phyloP scores from a whole-genome alignment of 1,140 invertebrate genomes.

The Penaeus chinensis region DNA sequence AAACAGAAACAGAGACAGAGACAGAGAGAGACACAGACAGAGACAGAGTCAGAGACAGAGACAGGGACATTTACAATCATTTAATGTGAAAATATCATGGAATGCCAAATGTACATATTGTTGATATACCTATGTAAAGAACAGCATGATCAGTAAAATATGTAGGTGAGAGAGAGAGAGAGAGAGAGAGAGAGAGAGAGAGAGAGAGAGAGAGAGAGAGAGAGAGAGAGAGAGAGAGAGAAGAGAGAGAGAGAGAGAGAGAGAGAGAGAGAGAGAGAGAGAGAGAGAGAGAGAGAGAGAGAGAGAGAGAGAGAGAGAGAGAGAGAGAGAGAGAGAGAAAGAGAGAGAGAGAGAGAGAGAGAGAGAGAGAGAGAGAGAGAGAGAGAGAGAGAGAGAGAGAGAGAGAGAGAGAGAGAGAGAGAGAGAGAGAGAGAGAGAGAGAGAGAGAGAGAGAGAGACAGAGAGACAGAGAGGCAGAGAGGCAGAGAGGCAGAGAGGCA shows the following conservation, averaged over 20 bases:
- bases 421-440: too few relatives aligned
- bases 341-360: background rate
- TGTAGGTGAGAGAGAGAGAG: slow-evolving; percentile 18
- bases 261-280: too few relatives aligned
- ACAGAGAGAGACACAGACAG: too few relatives aligned
- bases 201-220: background rate
- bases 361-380: background rate
- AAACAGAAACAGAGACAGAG: too few relatives aligned
- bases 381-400: background rate
- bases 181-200: background rate
- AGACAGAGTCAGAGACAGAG: too few relatives aligned
- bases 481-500: too few relatives aligned
- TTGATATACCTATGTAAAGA: slow-evolving; percentile 31
- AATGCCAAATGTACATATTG: background rate
- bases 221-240: background rate
- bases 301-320: too few relatives aligned
- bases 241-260: background rate
- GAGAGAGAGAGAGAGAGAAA: too few relatives aligned
- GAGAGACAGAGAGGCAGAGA: too few relatives aligned
- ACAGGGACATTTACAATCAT: background rate
- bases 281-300: too few relatives aligned
- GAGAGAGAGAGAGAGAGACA: too few relatives aligned
- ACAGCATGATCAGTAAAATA: slow-evolving; percentile 22
- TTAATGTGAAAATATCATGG: background rate
- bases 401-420: too few relatives aligned